A percentile compares a stretch with the other conserved stretches of the same genome.
Evolutionary conservation across 2,797 vertebrate genomes (phyloP).

Genomic region (Sebastes steindachneri): DNA sequence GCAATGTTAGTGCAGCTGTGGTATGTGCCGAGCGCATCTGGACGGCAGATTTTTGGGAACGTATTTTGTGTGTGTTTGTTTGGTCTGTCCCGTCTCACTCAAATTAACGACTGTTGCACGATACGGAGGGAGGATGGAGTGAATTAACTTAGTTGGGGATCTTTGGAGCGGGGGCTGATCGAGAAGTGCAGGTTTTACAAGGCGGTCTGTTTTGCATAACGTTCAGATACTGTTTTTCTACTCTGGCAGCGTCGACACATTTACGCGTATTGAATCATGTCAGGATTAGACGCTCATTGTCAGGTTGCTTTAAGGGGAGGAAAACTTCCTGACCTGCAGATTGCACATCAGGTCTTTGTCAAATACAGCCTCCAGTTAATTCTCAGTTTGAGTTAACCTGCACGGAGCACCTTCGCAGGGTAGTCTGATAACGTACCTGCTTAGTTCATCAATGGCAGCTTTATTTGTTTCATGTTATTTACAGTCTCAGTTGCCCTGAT

Average conservation of each 20-base stretch:
- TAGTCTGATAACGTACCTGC: fast-evolving
- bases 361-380: not conserved
- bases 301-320: not conserved
- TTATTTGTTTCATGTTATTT: constrained; percentile 6
- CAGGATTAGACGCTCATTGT: not conserved
- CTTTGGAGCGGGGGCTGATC: constrained; percentile 16
- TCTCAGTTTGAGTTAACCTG: not conserved
- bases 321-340: not conserved
- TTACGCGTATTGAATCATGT: not conserved
- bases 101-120: constrained; percentile 71
- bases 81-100: constrained; percentile 66
- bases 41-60: constrained; percentile 68
- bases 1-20: constrained; percentile 73
- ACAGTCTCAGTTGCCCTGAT: not conserved
- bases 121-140: constrained; percentile 63
- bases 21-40: constrained; percentile 79
- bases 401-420: too few species aligned
- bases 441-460: not conserved
- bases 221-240: not conserved
- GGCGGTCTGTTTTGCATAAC: constrained; percentile 25
- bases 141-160: constrained; percentile 62
- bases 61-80: constrained; percentile 71
- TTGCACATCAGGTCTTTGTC: not conserved
- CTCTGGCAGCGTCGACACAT: not conserved
- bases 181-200: constrained; percentile 50